phyloP scores from a whole-genome alignment of 2,113 vertebrate species.

The Leptosomus discolor region DNA sequence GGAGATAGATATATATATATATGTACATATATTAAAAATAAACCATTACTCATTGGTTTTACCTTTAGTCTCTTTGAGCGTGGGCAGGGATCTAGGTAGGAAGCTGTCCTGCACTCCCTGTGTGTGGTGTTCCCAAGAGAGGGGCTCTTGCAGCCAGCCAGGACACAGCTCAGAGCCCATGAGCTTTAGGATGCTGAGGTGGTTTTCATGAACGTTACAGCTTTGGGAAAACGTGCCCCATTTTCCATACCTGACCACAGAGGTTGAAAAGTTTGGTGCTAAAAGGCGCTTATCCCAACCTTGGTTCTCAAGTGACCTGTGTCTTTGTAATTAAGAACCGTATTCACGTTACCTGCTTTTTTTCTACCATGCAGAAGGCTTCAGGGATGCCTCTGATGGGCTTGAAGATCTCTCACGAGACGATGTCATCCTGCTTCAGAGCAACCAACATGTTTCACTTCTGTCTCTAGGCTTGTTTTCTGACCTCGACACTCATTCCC shows the following conservation, averaged over 20 bases:
- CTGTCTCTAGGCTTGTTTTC: conserved; percentile 84
- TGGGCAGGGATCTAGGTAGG: neutral
- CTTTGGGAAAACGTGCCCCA: rapidly evolving
- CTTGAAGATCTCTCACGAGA: neutral
- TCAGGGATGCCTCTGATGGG: neutral
- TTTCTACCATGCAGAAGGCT: rapidly evolving
- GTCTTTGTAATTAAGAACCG: neutral
- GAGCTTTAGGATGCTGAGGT: neutral
- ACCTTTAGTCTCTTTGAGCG: neutral
- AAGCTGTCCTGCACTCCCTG: neutral
- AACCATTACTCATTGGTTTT: neutral
- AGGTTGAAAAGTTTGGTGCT: neutral
- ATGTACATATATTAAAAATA: neutral
- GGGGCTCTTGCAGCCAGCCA: neutral
- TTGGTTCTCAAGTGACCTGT: neutral
- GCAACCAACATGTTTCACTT: neutral
- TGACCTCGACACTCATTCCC: conserved; percentile 83
- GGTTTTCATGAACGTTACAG: neutral
- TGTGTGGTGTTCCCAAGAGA: neutral
- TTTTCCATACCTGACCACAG: neutral
- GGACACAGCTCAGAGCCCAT: neutral
- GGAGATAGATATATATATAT: neutral
- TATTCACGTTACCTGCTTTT: rapidly evolving
- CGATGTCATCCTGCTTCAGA: neutral
- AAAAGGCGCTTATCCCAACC: neutral